These are phyloP conservation scores for Accipiter virgatus DNA, from an alignment of 2,113 vertebrate species.

Conservation along the genomic window DNA sequence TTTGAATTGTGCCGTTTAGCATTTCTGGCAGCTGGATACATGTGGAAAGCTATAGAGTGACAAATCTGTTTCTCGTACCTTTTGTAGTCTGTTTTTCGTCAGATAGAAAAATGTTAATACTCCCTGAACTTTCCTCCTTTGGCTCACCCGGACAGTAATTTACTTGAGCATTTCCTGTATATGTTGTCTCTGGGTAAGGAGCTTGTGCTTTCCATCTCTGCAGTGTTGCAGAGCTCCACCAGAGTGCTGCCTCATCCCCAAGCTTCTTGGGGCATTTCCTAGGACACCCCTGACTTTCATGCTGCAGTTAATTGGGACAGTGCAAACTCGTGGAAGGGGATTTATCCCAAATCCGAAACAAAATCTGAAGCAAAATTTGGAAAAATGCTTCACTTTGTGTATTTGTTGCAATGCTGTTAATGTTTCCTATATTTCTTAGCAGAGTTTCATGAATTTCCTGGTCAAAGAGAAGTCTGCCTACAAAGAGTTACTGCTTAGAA, in stretches of 20 bases:
- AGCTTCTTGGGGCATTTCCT: not conserved
- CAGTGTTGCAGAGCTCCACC: rapidly evolving
- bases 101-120: slow-evolving; percentile 5
- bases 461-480: not conserved
- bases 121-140: not conserved
- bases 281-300: not conserved
- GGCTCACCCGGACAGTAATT: not conserved
- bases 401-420: not conserved
- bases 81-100: slow-evolving; percentile 27
- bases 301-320: not conserved
- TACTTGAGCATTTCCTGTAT: not conserved
- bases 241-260: not conserved
- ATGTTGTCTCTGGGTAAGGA: not conserved
- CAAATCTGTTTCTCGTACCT: slow-evolving; percentile 28
- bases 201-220: not conserved
- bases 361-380: not conserved
- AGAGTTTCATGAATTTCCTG: not conserved
- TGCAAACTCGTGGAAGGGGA: not conserved
- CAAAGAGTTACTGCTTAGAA: not conserved
- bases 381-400: not conserved
- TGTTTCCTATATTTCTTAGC: not conserved
- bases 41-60: not conserved
- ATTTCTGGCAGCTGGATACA: not conserved
- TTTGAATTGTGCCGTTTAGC: not conserved
- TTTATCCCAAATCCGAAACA: not conserved